phyloP scores from a whole-genome alignment of 2,888 invertebrate species.

The Molorchus minor region DNA sequence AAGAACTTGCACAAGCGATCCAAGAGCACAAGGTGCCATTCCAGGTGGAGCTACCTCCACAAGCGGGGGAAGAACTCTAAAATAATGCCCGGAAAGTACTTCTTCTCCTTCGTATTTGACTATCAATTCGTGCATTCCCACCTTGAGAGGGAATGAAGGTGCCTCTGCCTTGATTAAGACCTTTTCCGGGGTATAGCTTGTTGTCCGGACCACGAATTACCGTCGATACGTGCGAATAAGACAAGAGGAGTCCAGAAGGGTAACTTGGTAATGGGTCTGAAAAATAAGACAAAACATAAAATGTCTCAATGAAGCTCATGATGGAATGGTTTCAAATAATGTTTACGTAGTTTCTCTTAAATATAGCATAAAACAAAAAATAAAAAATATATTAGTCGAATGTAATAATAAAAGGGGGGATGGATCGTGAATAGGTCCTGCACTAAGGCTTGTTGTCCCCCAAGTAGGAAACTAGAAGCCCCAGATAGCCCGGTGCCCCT shows the following conservation, averaged over 20 bases:
- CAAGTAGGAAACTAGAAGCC: no score
- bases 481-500: no score
- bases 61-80: constrained; percentile 86
- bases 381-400: no score
- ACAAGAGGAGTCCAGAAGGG: constrained; percentile 69
- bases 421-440: no score
- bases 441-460: no score
- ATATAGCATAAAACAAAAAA: no score
- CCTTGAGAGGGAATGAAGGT: constrained; percentile 87
- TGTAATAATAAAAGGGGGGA: no score
- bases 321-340: no score
- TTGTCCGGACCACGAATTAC: constrained; percentile 61
- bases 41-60: constrained; percentile 90
- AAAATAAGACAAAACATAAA: no score
- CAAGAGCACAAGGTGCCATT: constrained; percentile 94
- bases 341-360: no score
- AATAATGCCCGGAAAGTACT: constrained; percentile 71
- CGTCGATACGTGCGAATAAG: constrained; percentile 56
- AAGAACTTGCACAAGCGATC: constrained; percentile 94
- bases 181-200: constrained; percentile 63
- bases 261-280: constrained; percentile 82
- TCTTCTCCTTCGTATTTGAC: constrained; percentile 68
- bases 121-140: constrained; percentile 90
- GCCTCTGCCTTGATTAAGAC: constrained; percentile 79
- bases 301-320: no score